phyloP scores from a whole-genome alignment of 2,113 vertebrate species.

The Nesoenas mayeri region DNA sequence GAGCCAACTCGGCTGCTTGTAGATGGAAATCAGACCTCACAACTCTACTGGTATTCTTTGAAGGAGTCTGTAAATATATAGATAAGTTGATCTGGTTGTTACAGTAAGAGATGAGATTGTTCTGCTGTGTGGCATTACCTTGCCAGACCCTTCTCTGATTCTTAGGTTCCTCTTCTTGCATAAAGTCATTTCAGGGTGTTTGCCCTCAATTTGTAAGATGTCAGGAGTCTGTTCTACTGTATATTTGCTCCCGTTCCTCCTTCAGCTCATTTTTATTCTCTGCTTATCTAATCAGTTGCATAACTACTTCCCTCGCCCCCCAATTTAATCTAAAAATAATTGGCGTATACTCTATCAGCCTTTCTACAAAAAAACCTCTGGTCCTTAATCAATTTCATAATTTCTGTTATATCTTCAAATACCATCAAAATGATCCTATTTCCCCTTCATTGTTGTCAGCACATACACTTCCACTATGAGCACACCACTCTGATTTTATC shows the following conservation, averaged over 20 bases:
- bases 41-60: background rate
- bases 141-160: background rate
- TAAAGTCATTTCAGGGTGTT: background rate
- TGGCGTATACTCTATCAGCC: background rate
- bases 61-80: background rate
- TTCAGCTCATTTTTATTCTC: background rate
- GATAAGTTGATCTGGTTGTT: background rate
- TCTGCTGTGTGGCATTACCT: background rate
- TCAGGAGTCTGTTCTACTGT: background rate
- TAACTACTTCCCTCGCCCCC: background rate
- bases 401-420: slow-evolving; percentile 8
- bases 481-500: slow-evolving; percentile 1
- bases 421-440: background rate
- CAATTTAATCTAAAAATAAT: background rate
- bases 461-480: background rate
- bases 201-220: background rate
- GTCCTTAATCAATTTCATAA: background rate
- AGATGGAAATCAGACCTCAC: background rate
- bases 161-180: background rate
- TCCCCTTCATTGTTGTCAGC: background rate
- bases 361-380: background rate
- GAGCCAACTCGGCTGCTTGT: background rate
- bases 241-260: background rate
- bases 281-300: background rate
- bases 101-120: background rate